A percentile compares a stretch with the other conserved stretches of the same genome.
These are phyloP conservation scores for Poecilobothrus nobilitatus DNA, from an alignment of 2,888 invertebrate species.

Conservation along the genomic window DNA sequence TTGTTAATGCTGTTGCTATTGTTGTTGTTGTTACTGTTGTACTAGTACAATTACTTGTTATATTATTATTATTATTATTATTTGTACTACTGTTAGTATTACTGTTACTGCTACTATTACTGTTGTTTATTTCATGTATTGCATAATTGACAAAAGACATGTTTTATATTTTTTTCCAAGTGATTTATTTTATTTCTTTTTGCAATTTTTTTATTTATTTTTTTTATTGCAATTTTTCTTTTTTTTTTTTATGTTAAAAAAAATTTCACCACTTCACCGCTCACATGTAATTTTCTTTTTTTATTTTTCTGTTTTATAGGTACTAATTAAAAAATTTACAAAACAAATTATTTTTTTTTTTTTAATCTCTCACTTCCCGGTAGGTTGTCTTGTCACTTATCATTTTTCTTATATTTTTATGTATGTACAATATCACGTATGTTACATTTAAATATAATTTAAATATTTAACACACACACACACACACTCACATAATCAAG, in stretches of 20 bases:
- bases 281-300: neutral
- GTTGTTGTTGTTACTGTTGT: neutral
- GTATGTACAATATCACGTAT: too few relatives aligned
- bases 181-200: neutral
- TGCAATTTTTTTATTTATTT: neutral
- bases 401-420: neutral
- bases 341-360: neutral
- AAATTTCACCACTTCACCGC: neutral
- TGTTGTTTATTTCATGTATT: neutral
- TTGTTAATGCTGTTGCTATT: neutral
- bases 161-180: neutral
- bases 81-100: too few relatives aligned
- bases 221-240: neutral
- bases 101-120: too few relatives aligned
- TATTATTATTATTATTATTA: too few relatives aligned
- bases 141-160: conserved; percentile 1
- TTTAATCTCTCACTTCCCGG: neutral
- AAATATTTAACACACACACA: too few relatives aligned
- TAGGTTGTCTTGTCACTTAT: neutral
- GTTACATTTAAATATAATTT: too few relatives aligned
- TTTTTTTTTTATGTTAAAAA: neutral
- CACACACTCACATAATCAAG: too few relatives aligned
- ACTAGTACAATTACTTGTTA: neutral
- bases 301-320: neutral
- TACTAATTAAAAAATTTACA: neutral